Evolutionary conservation across 1,140 invertebrate species (phyloP), one percentile per base, ranked within the genome.

Genomic region (Panonychus citri): DNA sequence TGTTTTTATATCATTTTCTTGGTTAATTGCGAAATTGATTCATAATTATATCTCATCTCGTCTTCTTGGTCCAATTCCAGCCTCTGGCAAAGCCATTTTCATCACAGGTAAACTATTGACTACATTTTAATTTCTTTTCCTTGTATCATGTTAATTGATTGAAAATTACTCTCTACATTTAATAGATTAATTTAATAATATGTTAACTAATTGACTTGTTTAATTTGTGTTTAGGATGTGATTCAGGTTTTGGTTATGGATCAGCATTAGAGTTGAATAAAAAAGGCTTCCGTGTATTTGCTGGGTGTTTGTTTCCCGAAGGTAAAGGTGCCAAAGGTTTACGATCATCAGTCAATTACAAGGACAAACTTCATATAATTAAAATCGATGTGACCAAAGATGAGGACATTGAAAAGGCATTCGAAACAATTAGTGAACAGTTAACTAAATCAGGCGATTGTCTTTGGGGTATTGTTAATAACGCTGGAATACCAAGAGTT

Each of bases 221-320:
- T 8, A 4, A 13, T 49, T 19, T 12, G 12, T 13, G 3, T 51
- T 8, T 13, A 51, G 49, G 49, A 12, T 51, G 49, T 30, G 49
- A 51, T 27, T 27, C 49, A 27, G 73, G 73, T 19, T 69, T 75
- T 56, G 73, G 73, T 3, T 61, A 68, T 39, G 58, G 60, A 34
- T 61, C 70, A 17, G 73, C 73, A 12, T 56, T 65, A 7, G 55
- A 64, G 8, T 64, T 72, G 10, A 69, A 74, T 57, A 57, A 60
- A 12, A 53, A 64, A n/a, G 74, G 72, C 8, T 66, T 71, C 54
- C 61, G 64, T 26, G 72, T 74, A 1, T 72, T 73, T 63, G 73
- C 73, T 39, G 71, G 71, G 0, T 75, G 73, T 59, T 64, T 65
- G 17, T 51, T 51, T 51, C 49, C 49, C 10, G 25, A 51, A 27